Evolutionary conservation across 1,140 invertebrate genomes (phyloP), one percentile per base, ranked within the genome.

Genomic region (Drosophila ironensis): DNA sequence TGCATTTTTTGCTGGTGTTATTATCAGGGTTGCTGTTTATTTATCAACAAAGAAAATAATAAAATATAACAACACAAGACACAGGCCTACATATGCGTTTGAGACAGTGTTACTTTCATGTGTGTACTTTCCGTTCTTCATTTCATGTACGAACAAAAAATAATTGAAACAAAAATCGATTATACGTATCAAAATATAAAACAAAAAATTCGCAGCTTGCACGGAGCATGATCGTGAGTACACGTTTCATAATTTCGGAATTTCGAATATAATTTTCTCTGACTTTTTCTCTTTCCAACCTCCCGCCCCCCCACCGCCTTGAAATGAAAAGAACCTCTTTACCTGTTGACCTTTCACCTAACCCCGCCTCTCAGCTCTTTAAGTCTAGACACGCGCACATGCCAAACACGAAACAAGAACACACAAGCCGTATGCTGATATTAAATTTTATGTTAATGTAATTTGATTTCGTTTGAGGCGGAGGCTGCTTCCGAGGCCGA

Each of bases 181-280:
- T 47, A 51, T 52, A 60, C 45, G 44, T 60, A 50, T 53, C 27
- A 27, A 42, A 54, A 53, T 8, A 37, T 16, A 38, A 71, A 37
- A 47, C 52, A 53, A 53, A 59, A 69, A 86, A 86, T 63, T 89
- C 72, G 91, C 93, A 95, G 94, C 94, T 95, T 94, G 93, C 94
- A 94, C 93, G 94, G 93, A 94, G 93, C 93, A 94, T 95, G 94
- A 94, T 94, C 92, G 94, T 95, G 93, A 95, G 94, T 95, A 94
- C 92, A 89, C 88, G 76, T 89, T 87, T 86, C 82, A 74, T 80
- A 75, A 80, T 75, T 86, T 86, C 52, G 40, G 45, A 75, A 33
- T 57, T 82, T 82, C 61, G 37, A 70, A 69, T 30, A 69, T 25
- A 67, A 70, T 80, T 80, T 80, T 50, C 20, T 60, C 41, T 50